Evolutionary conservation across 2,113 vertebrate genomes (phyloP).

Genomic region (Diphyllodes magnificus): DNA sequence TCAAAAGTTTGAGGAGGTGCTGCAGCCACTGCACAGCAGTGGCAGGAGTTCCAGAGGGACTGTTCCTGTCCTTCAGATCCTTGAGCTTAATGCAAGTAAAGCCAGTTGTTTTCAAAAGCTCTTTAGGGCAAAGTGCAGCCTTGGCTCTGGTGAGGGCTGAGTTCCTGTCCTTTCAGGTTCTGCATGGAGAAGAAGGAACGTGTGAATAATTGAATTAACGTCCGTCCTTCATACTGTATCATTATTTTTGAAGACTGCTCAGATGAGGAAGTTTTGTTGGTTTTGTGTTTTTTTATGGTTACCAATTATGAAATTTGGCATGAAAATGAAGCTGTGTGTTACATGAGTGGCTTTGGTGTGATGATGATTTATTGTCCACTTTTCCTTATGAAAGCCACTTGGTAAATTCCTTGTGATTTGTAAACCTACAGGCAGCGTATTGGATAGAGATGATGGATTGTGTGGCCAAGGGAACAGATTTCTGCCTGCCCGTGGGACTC

Average conservation of each 20-base stretch:
- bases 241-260: background rate
- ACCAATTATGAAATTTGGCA: background rate
- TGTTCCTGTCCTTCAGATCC: background rate
- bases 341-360: background rate
- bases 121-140: background rate
- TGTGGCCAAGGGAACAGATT: background rate
- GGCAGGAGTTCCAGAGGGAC: background rate
- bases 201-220: background rate
- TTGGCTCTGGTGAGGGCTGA: background rate
- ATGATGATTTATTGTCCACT: background rate
- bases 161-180: background rate
- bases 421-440: background rate
- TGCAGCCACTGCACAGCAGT: background rate
- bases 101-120: background rate
- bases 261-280: background rate
- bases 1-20: conserved; percentile 25
- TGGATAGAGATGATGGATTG: background rate
- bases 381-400: background rate
- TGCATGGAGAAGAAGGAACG: background rate
- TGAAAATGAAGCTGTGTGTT: conserved; percentile 10
- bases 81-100: background rate
- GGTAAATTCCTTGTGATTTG: conserved; percentile 4
- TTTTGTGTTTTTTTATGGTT: background rate
- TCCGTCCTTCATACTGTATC: background rate
- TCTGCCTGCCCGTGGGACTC: background rate